Base-by-base conservation (phyloP, 2,797 vertebrate species). In the Notamacropus eugenii region DNA sequence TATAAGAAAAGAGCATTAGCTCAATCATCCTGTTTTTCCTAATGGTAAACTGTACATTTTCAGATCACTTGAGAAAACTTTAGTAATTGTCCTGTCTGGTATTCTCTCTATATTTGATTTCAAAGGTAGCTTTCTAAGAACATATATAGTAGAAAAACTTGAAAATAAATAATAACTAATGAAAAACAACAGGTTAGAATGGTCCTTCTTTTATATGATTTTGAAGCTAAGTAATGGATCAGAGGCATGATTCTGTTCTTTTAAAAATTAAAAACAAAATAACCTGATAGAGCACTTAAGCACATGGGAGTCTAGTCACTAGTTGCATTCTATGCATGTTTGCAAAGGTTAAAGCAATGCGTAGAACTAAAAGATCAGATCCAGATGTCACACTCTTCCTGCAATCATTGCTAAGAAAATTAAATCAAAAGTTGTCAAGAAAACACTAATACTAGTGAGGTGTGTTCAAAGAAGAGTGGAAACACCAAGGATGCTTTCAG, bases 311-410 rank as follows among this genome's bases (percentile, higher is more conserved):
- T 59, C 40, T 90, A 96, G 57, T 55, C 90, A 87, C 74, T n/a
- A 55, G 90, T 93, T 31, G 92, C 93, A 93, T 28, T 5, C 92
- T 55, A 59, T 28, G 91, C 11, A 94, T 62, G 94, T 57, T 96
- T n/a, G 91, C 90, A 87, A 94, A 98, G 87, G 54, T 55, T 95
- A 91, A 97, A 94, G 96, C 97, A 97, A 96, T 93, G 96, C 1
- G 54, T 93, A 59, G 90, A 96, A 97, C 13, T 92, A 93, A 92
- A 46, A 95, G 91, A 95, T 94, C 93, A 92, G 97, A 94, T 92
- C 91, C 92, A 95, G 95, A 97, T 95, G 95, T 67, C 94, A 87
- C 74, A 87, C 92, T 62, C 74, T 34, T 40, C 93, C 91, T 67
- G 4, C 50, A 46, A 56, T 74, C 90, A 92, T 74, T 40, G 24